These are phyloP conservation scores for Lapara coniferarum DNA, from an alignment of 2,888 invertebrate species.

Conservation along the genomic window DNA sequence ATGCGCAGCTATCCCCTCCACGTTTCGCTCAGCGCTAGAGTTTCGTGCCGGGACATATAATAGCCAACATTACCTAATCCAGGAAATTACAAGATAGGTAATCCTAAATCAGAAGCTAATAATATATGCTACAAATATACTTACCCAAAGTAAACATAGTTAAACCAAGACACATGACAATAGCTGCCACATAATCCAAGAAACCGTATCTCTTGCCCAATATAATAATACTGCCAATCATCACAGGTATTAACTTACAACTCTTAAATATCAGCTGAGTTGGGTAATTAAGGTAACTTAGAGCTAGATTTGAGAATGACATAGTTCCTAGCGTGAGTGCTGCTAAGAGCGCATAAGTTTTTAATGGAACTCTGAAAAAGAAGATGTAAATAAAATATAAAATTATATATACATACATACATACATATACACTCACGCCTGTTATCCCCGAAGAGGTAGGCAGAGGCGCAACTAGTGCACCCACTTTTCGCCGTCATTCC, in stretches of 20 bases:
- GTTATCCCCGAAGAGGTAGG: too few relatives aligned
- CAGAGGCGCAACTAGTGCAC: too few relatives aligned
- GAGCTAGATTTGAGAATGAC: conserved; percentile 97
- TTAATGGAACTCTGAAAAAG: conserved; percentile 90
- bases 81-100: too few relatives aligned
- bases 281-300: conserved; percentile 97
- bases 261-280: conserved; percentile 99
- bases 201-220: conserved; percentile 93
- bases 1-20: too few relatives aligned
- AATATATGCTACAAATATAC: conserved; percentile 34
- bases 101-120: too few relatives aligned
- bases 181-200: conserved; percentile 92
- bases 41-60: too few relatives aligned
- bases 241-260: conserved; percentile 97
- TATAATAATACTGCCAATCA: conserved; percentile 96
- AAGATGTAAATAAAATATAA: not conserved
- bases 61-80: too few relatives aligned
- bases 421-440: too few relatives aligned
- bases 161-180: conserved; percentile 94
- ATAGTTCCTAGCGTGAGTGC: conserved; percentile 96
- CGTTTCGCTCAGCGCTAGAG: too few relatives aligned
- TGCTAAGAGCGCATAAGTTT: conserved; percentile 91
- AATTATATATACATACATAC: too few relatives aligned
- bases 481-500: too few relatives aligned
- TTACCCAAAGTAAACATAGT: conserved; percentile 95